Conservation (phyloP, 2,797 vertebrate genomes). For the Bufotes viridis region DNA sequence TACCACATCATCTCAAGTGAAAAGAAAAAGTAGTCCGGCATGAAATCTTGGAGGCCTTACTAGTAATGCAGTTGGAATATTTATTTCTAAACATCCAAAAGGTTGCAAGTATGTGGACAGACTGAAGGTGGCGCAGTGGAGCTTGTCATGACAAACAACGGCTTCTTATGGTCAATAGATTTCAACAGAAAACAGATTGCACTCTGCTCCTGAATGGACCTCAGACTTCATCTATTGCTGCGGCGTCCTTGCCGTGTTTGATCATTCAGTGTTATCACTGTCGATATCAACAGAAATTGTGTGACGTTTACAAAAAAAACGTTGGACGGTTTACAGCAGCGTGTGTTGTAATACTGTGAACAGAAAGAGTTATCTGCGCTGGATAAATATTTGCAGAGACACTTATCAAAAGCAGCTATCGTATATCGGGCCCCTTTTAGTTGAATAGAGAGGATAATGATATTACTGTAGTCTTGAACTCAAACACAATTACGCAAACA, state of each 20-base stretch:
- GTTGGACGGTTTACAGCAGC: slow-evolving; percentile 68
- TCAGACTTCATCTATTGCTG: slow-evolving; percentile 31
- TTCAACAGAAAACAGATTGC: slow-evolving; percentile 39
- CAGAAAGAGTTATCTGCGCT: slow-evolving; percentile 69
- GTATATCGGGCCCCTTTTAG: slow-evolving; percentile 64
- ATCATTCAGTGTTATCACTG: slow-evolving; percentile 39
- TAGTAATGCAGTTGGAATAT: background rate
- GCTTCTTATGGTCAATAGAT: slow-evolving; percentile 12
- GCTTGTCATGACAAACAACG: slow-evolving; percentile 2
- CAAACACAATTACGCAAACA: slow-evolving; percentile 58
- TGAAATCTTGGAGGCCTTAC: background rate
- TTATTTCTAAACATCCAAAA: slow-evolving; percentile 1
- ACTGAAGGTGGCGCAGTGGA: slow-evolving; percentile 43
- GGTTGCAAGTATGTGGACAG: background rate
- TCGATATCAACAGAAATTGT: slow-evolving; percentile 34
- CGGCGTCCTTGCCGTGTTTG: slow-evolving; percentile 50
- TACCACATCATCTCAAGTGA: too few relatives aligned
- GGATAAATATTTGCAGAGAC: slow-evolving; percentile 76
- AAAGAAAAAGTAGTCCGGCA: background rate
- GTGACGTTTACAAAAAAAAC: slow-evolving; percentile 46
- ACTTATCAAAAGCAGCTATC: slow-evolving; percentile 69
- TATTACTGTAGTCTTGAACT: slow-evolving; percentile 61
- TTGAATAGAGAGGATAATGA: slow-evolving; percentile 61
- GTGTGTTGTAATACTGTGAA: slow-evolving; percentile 66
- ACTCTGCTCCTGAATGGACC: slow-evolving; percentile 20